Percentiles rank a stretch among this genome's conserved stretches.
Conservation (phyloP, 2,888 invertebrate species). For the Ichneumoninae sp. region DNA sequence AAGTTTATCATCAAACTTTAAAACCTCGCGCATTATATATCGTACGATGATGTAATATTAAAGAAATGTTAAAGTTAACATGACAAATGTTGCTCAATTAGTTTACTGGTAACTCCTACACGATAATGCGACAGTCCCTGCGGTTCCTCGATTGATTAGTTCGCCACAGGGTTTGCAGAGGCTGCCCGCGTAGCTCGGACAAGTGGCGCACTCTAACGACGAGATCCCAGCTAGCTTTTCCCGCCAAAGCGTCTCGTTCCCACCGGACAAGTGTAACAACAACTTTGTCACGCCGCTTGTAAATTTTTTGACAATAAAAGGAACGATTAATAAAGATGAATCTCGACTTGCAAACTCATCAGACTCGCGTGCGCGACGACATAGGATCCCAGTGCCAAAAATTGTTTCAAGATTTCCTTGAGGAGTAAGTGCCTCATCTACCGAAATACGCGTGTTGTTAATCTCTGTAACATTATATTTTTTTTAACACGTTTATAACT, state of each 20-base stretch:
- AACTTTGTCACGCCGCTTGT: constrained; percentile 12
- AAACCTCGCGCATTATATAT: constrained; percentile 59
- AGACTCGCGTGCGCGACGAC: constrained; percentile 93
- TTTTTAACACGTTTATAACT: neutral
- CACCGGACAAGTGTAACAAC: constrained; percentile 6
- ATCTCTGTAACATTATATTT: neutral
- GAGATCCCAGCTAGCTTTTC: neutral
- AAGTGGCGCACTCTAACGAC: neutral
- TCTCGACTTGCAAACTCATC: constrained; percentile 89
- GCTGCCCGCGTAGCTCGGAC: neutral
- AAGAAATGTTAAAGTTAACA: constrained; percentile 60
- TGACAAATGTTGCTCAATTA: neutral
- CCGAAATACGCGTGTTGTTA: too few species aligned
- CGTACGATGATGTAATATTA: constrained; percentile 56
- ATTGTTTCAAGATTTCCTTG: constrained; percentile 97
- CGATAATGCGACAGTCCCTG: neutral
- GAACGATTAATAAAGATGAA: constrained; percentile 89
- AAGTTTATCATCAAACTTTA: constrained; percentile 52
- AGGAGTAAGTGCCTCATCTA: constrained; percentile 90
- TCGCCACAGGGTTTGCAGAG: neutral
- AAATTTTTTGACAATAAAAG: constrained; percentile 18
- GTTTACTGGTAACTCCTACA: neutral
- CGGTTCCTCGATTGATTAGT: neutral
- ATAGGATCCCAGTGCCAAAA: constrained; percentile 97
- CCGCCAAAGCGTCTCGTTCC: constrained; percentile 7